Conservation (phyloP, 2,888 invertebrate genomes). For the Ophion costatus region DNA sequence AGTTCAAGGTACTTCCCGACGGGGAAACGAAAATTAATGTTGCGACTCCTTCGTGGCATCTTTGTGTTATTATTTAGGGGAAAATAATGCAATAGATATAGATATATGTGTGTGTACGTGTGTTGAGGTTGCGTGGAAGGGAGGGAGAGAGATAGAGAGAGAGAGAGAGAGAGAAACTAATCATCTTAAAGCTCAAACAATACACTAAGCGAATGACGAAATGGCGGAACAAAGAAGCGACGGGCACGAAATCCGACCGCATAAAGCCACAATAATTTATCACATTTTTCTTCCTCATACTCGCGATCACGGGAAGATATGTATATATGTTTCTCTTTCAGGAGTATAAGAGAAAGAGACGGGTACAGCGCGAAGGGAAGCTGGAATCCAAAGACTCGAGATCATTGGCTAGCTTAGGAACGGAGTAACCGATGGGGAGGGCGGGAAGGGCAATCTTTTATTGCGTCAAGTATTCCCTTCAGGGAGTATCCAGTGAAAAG, state of each 20-base stretch:
- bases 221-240: constrained; percentile 33
- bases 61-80: neutral
- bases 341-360: constrained; percentile 11
- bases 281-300: constrained; percentile 54
- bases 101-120: neutral
- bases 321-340: neutral
- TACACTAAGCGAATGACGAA: constrained; percentile 45
- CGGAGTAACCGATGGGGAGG: constrained; percentile 1
- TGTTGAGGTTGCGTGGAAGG: neutral
- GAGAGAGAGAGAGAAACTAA: constrained; percentile 24
- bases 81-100: neutral
- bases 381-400: constrained; percentile 58
- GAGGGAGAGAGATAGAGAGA: neutral
- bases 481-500: constrained; percentile 41
- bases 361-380: constrained; percentile 47
- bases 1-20: neutral
- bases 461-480: constrained; percentile 60
- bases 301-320: constrained; percentile 5
- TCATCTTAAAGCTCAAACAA: constrained; percentile 44
- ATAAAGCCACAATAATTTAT: constrained; percentile 60
- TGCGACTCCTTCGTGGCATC: neutral
- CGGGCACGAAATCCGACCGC: constrained; percentile 33
- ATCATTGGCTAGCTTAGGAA: constrained; percentile 45
- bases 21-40: constrained; percentile 2
- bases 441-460: constrained; percentile 54